These are phyloP conservation scores for Drosophila antonietae DNA, from an alignment of 2,888 invertebrate species.

Conservation along the genomic window DNA sequence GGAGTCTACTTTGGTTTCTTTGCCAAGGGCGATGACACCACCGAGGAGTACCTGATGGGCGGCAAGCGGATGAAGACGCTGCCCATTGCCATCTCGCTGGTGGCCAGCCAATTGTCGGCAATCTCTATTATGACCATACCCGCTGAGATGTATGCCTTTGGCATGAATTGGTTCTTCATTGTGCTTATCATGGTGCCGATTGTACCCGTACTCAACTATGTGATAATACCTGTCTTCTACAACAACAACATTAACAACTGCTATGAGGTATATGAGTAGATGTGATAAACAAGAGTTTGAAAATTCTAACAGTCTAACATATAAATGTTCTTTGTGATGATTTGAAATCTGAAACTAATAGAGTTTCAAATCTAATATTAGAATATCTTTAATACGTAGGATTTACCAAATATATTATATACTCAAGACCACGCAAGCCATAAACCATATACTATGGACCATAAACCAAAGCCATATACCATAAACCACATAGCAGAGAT, in stretches of 20 bases:
- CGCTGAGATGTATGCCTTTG: conserved; percentile 85
- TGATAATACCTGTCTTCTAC: conserved; percentile 85
- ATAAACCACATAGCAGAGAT: background rate
- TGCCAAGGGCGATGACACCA: conserved; percentile 85
- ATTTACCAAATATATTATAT: background rate
- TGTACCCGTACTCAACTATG: conserved; percentile 78
- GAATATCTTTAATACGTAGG: background rate
- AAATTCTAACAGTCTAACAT: background rate
- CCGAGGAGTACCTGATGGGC: conserved; percentile 87
- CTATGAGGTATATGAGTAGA: conserved; percentile 83
- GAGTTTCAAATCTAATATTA: background rate
- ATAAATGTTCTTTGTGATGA: background rate
- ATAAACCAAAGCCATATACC: background rate
- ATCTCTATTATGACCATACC: conserved; percentile 86
- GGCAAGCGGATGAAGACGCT: conserved; percentile 86
- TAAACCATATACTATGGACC: background rate
- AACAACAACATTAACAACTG: conserved; percentile 85
- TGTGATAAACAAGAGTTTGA: background rate
- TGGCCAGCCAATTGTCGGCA: conserved; percentile 87
- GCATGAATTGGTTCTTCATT: conserved; percentile 84
- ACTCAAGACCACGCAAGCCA: background rate
- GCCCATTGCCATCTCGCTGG: conserved; percentile 87
- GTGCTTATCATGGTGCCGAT: conserved; percentile 83
- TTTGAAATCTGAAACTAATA: background rate
- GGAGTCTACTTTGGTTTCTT: conserved; percentile 87